Conservation (phyloP, 2,113 vertebrate genomes). For the Lagenorhynchus albirostris region DNA sequence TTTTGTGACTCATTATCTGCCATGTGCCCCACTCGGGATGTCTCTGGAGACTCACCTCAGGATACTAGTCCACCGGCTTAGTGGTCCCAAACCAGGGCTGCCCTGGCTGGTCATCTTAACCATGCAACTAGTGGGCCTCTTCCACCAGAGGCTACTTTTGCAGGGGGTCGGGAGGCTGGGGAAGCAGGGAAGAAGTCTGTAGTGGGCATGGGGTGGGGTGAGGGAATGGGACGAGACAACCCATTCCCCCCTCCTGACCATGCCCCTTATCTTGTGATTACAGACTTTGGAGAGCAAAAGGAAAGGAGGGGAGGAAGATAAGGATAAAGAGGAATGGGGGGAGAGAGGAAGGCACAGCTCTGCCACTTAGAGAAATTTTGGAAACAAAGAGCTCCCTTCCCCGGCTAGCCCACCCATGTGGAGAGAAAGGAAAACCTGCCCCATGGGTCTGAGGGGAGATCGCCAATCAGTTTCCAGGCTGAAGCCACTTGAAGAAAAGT, state of each 20-base stretch:
- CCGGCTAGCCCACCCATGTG: neutral
- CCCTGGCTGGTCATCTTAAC: neutral
- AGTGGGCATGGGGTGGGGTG: neutral
- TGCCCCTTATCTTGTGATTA: neutral
- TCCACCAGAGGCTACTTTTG: neutral
- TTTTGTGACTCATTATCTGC: neutral
- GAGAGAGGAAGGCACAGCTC: neutral
- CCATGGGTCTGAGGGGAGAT: neutral
- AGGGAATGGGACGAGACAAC: neutral
- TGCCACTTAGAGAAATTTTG: neutral
- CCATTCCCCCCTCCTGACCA: neutral
- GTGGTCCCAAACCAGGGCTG: neutral
- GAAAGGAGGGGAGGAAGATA: neutral
- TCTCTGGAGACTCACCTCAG: slow-evolving; percentile 15
- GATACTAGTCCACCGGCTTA: neutral
- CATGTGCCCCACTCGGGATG: neutral
- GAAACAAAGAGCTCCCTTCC: neutral
- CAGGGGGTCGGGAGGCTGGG: neutral
- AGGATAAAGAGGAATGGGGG: neutral
- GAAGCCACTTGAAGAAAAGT: neutral
- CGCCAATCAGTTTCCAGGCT: neutral
- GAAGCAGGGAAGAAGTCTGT: neutral
- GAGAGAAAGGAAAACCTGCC: neutral
- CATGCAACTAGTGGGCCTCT: neutral
- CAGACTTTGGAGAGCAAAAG: neutral